Base-by-base conservation (phyloP, 1,140 invertebrate species). In the Globodera ellingtonae region DNA sequence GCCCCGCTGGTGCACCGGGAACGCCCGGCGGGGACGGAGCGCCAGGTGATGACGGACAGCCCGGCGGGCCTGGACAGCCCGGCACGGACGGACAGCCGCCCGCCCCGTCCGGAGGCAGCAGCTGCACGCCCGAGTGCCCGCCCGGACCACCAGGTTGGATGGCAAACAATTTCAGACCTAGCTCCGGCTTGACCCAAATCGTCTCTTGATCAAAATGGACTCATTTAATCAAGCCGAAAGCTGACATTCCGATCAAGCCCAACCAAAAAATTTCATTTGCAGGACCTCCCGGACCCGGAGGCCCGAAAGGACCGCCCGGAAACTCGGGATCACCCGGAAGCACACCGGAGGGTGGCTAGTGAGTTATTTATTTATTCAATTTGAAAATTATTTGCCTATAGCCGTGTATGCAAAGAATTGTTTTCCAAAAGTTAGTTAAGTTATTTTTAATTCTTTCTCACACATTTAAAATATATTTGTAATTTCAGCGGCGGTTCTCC, bases 1-100 rank as follows among this genome's bases (percentile, higher is more conserved):
- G 84, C 52, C 76, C 75, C 18, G 74, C 84, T 18, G 84, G 84
- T 9, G 85, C 81, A 18, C 56, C 83, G 15, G 84, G 84, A 76
- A 21, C 56, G 65, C 83, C 85, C 18, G 84, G 84, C 72, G 62
- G 62, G 15, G 77, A 83, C 79, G 84, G 84, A 7, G 46, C 24
- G 46, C 73, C 82, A 35, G 81, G 81, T 10, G 21, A 76, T 24
- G 75, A 76, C 15, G 75, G 75, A 76, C 44, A 24, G n/a, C n/a
- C 83, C 67, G 84, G 84, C 67, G 69, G 72, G 48, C 76, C 75
- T 72, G 83, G 84, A 44, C 48, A 69, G 50, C 78, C 82, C 44
- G 85, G 85, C 67, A 69, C 71, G 24, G 78, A 83, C 59, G 81
- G 85, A 35, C 48, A 24, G 18, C 47, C 75, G 21, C 52, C 72